Conservation (phyloP, 2,113 vertebrate genomes). For the Saguinus midas region DNA sequence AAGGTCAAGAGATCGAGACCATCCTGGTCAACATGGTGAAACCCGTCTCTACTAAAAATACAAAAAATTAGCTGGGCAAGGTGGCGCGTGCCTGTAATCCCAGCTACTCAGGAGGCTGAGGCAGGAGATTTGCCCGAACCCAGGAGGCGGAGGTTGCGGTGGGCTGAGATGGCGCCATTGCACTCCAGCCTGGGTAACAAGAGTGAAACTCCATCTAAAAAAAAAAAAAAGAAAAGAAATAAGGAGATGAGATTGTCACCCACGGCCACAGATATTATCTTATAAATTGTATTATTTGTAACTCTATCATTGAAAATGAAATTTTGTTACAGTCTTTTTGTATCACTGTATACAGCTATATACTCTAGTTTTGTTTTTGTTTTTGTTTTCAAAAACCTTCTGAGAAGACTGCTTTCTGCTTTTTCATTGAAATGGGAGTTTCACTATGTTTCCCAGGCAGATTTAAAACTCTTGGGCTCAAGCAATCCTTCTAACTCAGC, state of each 20-base stretch:
- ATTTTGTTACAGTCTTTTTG: neutral
- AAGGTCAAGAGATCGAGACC: too few species aligned
- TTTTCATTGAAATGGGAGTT: neutral
- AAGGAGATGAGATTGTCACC: neutral
- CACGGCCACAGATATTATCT: neutral
- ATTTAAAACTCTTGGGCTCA: neutral
- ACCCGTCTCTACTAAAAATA: too few species aligned
- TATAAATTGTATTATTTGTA: neutral
- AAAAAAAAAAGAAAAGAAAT: neutral
- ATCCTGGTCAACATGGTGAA: too few species aligned
- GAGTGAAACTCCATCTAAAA: too few species aligned
- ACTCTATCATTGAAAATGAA: neutral
- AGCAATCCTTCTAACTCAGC: neutral
- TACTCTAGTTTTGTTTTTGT: neutral
- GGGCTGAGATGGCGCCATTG: too few species aligned
- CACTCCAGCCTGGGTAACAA: too few species aligned
- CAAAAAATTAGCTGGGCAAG: too few species aligned
- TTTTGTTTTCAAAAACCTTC: neutral
- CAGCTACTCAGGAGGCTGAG: too few species aligned
- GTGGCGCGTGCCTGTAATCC: too few species aligned
- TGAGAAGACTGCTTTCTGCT: neutral
- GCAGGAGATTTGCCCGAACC: too few species aligned
- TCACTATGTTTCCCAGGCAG: neutral
- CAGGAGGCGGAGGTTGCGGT: too few species aligned
- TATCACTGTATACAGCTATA: neutral